These are phyloP conservation scores for Falco columbarius DNA, from an alignment of 2,797 vertebrate genomes.

Conservation along the genomic window DNA sequence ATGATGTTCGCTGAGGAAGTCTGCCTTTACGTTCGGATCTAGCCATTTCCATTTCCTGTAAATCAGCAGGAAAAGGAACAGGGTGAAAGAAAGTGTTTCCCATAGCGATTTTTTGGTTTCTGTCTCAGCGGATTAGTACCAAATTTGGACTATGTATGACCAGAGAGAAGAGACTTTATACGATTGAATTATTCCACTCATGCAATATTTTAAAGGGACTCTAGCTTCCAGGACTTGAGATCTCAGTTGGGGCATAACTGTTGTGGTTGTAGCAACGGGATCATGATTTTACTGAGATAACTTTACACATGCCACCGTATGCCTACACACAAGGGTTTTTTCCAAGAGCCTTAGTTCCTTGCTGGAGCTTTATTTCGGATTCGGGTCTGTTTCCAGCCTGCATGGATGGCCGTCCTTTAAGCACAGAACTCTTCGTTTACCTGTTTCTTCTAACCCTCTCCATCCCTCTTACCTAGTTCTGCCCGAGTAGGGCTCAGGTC, in stretches of 20 bases:
- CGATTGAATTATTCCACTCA: fast-evolving
- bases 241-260: neutral
- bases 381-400: too few relatives aligned
- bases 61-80: neutral
- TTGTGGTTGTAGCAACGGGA: neutral
- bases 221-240: neutral
- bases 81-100: neutral
- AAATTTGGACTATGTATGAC: neutral
- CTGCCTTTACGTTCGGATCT: neutral
- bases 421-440: neutral
- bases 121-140: neutral
- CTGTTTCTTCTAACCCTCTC: neutral
- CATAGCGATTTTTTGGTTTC: neutral
- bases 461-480: neutral
- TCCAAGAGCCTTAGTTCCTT: neutral
- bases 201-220: fast-evolving
- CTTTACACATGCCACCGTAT: neutral
- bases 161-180: neutral
- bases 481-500: neutral
- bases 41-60: slow-evolving; percentile 41
- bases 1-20: slow-evolving; percentile 47
- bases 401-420: neutral
- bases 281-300: neutral
- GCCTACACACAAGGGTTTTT: neutral
- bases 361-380: neutral